Evolutionary conservation across 1,140 invertebrate species (phyloP), one percentile per base, ranked within the genome.

Genomic region (Campoletis sonorensis): DNA sequence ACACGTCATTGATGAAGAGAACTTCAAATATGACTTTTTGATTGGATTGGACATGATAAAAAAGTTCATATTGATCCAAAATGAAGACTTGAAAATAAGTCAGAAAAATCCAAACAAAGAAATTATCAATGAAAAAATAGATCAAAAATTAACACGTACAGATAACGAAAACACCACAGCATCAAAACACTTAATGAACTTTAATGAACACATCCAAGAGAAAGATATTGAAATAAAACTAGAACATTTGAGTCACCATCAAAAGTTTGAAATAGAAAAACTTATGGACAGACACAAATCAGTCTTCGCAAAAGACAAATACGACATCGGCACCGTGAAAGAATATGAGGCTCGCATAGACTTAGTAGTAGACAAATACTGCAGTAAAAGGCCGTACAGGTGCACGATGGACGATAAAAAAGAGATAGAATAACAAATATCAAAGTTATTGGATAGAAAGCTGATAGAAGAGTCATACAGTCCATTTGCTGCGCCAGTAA

Each of bases 401-500:
- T 89, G 88, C 67, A 73, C 82, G 10, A 49, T 84, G 8, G 76
- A 84, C 21, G 87, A 88, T 80, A 85, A 84, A 83, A 86, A 80
- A 49, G 87, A 88, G 79, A 89, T 88, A 64, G 87, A 88, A 81
- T 21, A 84, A 23, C 86, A 88, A 84, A 82, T 89, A 45, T 16
- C 83, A 49, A 84, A 84, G 79, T 83, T 89, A 79, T 67, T 88
- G 75, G 68, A 86, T 27, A 80, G 78, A 72, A 83, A 83, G 15
- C 64, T 87, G 76, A 88, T 88, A 61, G 86, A 88, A 81, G 85
- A 88, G 79, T 88, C 87, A 67, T 82, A 81, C 15, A 86, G 84
- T 18, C 85, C 87, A 58, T 88, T 85, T 81, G 85, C 86, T 23
- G 84, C 49, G 1, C 49, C 49, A 16, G 49, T 51, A 2, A 51